Percentiles rank a stretch among this genome's conserved stretches.
These are phyloP conservation scores for Cyclopterus lumpus DNA, from an alignment of 2,797 vertebrate species.

Conservation along the genomic window DNA sequence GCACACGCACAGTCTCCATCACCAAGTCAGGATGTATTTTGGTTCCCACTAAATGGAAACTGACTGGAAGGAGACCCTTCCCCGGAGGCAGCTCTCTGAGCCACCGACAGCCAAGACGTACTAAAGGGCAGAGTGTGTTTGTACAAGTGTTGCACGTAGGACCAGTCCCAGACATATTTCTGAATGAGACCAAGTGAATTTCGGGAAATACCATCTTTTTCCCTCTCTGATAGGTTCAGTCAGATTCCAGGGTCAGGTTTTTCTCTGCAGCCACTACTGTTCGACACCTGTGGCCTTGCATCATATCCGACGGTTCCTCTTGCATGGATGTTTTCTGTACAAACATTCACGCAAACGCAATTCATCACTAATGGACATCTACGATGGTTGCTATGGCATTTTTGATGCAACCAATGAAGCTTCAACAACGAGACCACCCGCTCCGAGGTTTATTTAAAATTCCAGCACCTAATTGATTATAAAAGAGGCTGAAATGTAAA, in stretches of 20 bases:
- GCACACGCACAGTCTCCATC: slow-evolving; percentile 7
- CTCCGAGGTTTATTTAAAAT: slow-evolving; percentile 48
- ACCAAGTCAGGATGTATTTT: slow-evolving; percentile 57
- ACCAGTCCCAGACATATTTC: slow-evolving; percentile 73
- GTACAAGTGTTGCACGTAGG: slow-evolving; percentile 76
- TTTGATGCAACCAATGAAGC: slow-evolving; percentile 24
- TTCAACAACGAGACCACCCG: slow-evolving; percentile 41
- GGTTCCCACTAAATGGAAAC: slow-evolving; percentile 63
- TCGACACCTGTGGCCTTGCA: slow-evolving; percentile 45
- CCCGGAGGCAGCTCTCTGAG: slow-evolving; percentile 48
- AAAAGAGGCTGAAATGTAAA: slow-evolving; percentile 61
- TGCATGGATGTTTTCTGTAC: slow-evolving; percentile 6
- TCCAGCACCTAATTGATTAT: slow-evolving; percentile 50
- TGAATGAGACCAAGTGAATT: slow-evolving; percentile 77
- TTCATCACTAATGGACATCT: slow-evolving; percentile 28
- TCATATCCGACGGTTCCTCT: neutral
- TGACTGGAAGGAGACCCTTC: slow-evolving; percentile 62
- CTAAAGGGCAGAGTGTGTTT: slow-evolving; percentile 77
- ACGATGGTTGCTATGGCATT: slow-evolving; percentile 16
- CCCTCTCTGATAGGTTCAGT: slow-evolving; percentile 42
- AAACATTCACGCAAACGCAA: slow-evolving; percentile 12
- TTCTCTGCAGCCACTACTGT: slow-evolving; percentile 43
- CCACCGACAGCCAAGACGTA: slow-evolving; percentile 59
- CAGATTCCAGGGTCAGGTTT: slow-evolving; percentile 70
- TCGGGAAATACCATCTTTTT: slow-evolving; percentile 64